These are phyloP conservation scores for Meleagris gallopavo DNA, from an alignment of 2,113 vertebrate species.

Conservation along the genomic window DNA sequence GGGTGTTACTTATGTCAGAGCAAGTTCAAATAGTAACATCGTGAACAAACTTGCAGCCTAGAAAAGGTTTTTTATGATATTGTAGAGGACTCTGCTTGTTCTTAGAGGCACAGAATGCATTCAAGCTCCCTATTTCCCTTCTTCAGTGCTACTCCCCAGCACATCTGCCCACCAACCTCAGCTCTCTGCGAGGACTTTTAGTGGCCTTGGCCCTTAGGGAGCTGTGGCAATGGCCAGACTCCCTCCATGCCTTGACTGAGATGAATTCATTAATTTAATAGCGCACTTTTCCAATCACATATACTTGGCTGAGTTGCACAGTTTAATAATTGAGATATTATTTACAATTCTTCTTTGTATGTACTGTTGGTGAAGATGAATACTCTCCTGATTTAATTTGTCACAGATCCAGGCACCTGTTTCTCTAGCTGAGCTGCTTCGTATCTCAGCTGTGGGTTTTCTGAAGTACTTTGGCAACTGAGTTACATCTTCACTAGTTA, in stretches of 20 bases:
- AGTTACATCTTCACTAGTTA: conserved; percentile 52
- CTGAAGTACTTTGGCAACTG: conserved; percentile 57
- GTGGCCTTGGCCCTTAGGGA: not conserved
- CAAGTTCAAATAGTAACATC: not conserved
- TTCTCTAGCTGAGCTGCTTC: conserved; percentile 36
- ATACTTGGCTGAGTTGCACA: conserved; percentile 15
- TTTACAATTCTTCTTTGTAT: not conserved
- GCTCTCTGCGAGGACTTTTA: not conserved
- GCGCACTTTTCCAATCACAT: not conserved
- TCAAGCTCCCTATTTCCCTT: not conserved
- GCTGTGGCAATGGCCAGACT: not conserved
- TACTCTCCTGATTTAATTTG: conserved; percentile 64
- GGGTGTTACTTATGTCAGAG: not conserved
- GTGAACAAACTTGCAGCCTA: not conserved
- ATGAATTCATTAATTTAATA: not conserved
- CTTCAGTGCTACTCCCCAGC: not conserved
- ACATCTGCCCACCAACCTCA: not conserved
- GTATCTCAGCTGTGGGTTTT: conserved; percentile 61
- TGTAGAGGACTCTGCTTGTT: not conserved
- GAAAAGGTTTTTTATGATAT: not conserved
- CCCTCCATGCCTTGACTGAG: not conserved
- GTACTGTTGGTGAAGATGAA: conserved; percentile 37
- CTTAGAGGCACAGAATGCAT: not conserved
- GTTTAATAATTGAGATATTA: conserved; percentile 34
- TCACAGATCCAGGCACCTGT: conserved; percentile 71